Percentiles rank a stretch among this genome's conserved stretches.
Evolutionary conservation across 2,888 invertebrate genomes (phyloP).

Genomic region (Macaria notata): DNA sequence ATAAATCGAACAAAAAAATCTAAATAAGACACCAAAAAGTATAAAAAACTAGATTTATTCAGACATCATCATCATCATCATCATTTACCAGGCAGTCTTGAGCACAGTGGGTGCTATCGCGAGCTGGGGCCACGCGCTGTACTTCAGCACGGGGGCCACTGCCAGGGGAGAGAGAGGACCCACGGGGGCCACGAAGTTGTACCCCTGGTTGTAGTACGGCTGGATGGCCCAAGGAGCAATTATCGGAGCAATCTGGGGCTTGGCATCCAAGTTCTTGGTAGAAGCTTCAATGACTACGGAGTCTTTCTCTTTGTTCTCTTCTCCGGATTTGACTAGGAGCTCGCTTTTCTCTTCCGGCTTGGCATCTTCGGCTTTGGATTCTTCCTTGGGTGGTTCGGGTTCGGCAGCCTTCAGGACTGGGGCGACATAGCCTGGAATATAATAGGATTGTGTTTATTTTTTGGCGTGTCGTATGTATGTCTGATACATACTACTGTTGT

Average conservation of each 20-base stretch:
- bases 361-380: slow-evolving; percentile 29
- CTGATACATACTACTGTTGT: no score
- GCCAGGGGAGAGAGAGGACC: slow-evolving; percentile 3
- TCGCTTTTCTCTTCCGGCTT: slow-evolving; percentile 41
- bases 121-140: slow-evolving; percentile 8
- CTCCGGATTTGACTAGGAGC: slow-evolving; percentile 36
- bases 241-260: slow-evolving; percentile 15
- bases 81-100: slow-evolving; percentile 20
- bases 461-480: no score
- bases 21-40: slow-evolving; percentile 3
- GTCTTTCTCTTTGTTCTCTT: slow-evolving; percentile 22
- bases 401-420: slow-evolving; percentile 21
- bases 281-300: slow-evolving; percentile 36
- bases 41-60: slow-evolving; percentile 14
- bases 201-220: slow-evolving; percentile 14
- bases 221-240: slow-evolving; percentile 15
- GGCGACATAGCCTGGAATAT: slow-evolving; percentile 22
- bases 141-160: slow-evolving; percentile 5
- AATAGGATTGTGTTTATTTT: no score
- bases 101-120: slow-evolving; percentile 15
- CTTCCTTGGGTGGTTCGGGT: slow-evolving; percentile 6
- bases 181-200: slow-evolving; percentile 21
- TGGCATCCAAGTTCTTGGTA: slow-evolving; percentile 30
- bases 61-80: not conserved
- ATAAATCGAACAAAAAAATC: not conserved